These are phyloP conservation scores for Lamellibrachia columna DNA, from an alignment of 2,888 invertebrate genomes.

Conservation along the genomic window DNA sequence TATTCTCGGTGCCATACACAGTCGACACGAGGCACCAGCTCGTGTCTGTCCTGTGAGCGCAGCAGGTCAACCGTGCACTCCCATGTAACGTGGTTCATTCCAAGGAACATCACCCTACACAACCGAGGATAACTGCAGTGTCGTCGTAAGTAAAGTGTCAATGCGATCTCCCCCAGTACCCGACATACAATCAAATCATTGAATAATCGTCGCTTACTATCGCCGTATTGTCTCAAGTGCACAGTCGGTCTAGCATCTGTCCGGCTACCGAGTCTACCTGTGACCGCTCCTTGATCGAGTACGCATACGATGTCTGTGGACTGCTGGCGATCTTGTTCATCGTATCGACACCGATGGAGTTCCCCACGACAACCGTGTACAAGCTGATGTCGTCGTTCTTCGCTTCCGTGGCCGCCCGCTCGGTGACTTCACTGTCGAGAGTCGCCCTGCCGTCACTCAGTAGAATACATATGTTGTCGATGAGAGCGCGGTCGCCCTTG, in stretches of 20 bases:
- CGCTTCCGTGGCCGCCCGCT: conserved; percentile 17
- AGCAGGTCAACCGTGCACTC: neutral
- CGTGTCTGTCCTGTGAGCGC: neutral
- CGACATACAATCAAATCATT: neutral
- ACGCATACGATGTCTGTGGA: conserved; percentile 22
- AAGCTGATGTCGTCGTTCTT: conserved; percentile 22
- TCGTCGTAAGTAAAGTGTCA: neutral
- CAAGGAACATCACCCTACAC: neutral
- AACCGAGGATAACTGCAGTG: neutral
- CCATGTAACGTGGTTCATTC: neutral
- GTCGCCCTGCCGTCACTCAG: conserved; percentile 39
- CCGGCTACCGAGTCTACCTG: conserved; percentile 23
- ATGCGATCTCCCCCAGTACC: neutral
- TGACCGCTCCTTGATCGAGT: conserved; percentile 18
- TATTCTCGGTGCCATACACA: neutral
- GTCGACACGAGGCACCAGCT: neutral
- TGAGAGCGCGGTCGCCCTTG: conserved; percentile 34
- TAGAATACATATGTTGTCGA: conserved; percentile 33
- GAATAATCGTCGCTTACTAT: neutral
- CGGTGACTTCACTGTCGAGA: neutral
- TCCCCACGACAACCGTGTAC: conserved; percentile 30
- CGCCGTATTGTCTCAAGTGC: neutral
- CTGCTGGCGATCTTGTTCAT: conserved; percentile 30
- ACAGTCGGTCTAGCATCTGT: conserved; percentile 30
- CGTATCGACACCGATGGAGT: conserved; percentile 19